Evolutionary conservation across 1,140 invertebrate genomes (phyloP).

Genomic region (Oscheius sp.): DNA sequence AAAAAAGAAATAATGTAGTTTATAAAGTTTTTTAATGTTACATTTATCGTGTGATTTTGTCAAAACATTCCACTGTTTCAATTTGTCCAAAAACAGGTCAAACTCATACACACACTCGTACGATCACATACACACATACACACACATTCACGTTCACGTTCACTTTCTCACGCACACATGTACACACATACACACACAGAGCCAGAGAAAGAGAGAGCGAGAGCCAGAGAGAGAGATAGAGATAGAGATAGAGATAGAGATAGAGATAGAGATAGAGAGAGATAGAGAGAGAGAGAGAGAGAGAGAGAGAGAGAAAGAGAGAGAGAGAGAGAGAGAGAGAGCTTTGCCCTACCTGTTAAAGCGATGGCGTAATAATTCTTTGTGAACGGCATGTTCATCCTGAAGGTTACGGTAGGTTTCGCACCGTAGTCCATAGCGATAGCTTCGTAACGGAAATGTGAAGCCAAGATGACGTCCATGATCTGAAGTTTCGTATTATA

Average conservation of each 20-base stretch:
- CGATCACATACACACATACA: too few species aligned
- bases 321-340: not conserved
- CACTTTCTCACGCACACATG: too few species aligned
- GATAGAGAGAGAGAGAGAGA: not conserved
- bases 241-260: not conserved
- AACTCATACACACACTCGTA: too few species aligned
- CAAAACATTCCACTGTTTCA: too few species aligned
- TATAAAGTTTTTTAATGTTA: too few species aligned
- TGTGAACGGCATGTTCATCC: not conserved
- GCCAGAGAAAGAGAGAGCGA: not conserved
- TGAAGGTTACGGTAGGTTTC: not conserved
- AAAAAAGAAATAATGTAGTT: too few species aligned
- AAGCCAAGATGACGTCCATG: not conserved
- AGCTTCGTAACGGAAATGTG: not conserved
- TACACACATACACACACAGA: too few species aligned
- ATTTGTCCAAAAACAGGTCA: too few species aligned
- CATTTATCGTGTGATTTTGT: too few species aligned
- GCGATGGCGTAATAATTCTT: not conserved
- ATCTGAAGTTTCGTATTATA: not conserved
- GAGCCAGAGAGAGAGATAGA: not conserved
- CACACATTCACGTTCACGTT: too few species aligned
- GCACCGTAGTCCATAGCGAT: not conserved
- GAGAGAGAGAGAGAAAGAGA: not conserved
- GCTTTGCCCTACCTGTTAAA: not conserved
- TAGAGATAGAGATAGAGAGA: not conserved